These are phyloP conservation scores for Tokudaia muenninki DNA, from an alignment of 2,797 vertebrate species.

Conservation along the genomic window DNA sequence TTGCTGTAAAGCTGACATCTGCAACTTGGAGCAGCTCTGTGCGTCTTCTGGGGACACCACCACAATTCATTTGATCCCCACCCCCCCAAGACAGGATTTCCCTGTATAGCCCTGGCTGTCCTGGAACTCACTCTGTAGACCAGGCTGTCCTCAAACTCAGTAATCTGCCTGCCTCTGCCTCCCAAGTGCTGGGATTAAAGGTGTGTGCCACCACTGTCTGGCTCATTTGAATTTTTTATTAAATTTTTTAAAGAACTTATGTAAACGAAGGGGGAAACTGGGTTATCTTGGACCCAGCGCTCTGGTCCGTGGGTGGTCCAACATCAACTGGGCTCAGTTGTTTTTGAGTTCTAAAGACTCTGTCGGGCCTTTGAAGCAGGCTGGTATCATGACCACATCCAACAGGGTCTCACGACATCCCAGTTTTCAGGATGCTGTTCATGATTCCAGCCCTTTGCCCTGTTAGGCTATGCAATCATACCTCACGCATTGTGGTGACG, in stretches of 20 bases:
- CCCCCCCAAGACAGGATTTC: no score
- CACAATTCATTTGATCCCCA: background rate
- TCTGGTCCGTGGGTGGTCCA: background rate
- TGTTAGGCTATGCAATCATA: background rate
- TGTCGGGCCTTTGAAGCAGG: background rate
- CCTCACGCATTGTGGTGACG: no score
- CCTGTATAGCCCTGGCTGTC: no score
- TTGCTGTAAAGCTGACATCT: background rate
- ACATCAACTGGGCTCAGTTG: background rate
- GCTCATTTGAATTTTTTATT: background rate
- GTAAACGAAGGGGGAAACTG: background rate
- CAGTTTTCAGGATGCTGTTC: background rate
- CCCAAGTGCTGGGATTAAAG: no score
- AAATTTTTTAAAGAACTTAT: slow-evolving; percentile 4
- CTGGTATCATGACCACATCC: background rate
- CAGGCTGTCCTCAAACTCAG: no score
- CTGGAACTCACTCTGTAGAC: no score
- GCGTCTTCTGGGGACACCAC: background rate
- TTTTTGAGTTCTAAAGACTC: background rate
- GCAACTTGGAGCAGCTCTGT: background rate
- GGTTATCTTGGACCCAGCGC: background rate
- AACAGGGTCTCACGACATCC: no score
- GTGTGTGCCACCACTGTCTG: no score
- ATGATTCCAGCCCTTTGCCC: background rate
- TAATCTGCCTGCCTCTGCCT: no score